Percentiles rank a stretch among this genome's conserved stretches.
phyloP scores from a whole-genome alignment of 2,888 invertebrate species.

The Digitonthophagus gazella region DNA sequence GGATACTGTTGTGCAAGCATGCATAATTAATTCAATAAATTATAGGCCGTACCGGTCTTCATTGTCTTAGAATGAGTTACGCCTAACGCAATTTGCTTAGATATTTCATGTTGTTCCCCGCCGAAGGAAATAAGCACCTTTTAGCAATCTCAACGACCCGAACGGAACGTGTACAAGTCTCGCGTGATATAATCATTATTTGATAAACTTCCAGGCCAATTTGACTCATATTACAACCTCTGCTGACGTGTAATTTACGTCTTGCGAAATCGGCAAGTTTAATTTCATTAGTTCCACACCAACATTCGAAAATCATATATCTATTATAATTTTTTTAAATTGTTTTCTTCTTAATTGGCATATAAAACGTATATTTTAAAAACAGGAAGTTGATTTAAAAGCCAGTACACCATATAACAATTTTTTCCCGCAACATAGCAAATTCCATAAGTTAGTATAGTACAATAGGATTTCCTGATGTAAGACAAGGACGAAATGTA shows the following conservation, averaged over 20 bases:
- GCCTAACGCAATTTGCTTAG: not conserved
- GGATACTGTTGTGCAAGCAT: not conserved
- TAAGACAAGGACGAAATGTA: too few species aligned
- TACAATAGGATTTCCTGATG: too few species aligned
- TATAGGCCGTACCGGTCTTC: not conserved
- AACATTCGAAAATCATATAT: too few species aligned
- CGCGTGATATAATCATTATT: not conserved
- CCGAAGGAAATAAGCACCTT: not conserved
- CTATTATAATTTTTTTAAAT: too few species aligned
- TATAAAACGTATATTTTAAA: too few species aligned
- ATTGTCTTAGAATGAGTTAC: not conserved
- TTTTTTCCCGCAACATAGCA: too few species aligned
- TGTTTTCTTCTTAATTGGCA: too few species aligned
- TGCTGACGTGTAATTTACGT: not conserved
- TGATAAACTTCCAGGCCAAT: not conserved
- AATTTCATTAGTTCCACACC: not conserved
- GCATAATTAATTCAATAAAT: not conserved
- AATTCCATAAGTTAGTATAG: too few species aligned
- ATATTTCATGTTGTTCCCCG: not conserved
- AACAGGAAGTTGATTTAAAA: too few species aligned
- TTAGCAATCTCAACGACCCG: not conserved
- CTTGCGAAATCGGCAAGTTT: too few species aligned
- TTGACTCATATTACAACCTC: not conserved
- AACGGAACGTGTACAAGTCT: not conserved
- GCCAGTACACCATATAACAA: too few species aligned